Conservation (phyloP, 2,797 vertebrate genomes). For the Betta splendens region DNA sequence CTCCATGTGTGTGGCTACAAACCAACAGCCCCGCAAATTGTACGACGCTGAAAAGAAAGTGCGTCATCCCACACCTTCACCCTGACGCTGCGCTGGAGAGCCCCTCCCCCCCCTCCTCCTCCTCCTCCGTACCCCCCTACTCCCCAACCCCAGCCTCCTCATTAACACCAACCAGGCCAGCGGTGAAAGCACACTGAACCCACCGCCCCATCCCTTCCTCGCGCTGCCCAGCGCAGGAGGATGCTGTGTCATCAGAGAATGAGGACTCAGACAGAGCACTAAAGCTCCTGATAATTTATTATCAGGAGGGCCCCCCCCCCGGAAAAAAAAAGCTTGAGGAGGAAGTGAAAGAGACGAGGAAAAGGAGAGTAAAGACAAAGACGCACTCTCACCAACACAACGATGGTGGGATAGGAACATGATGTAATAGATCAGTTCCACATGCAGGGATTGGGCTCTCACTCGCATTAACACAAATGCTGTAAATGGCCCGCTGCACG, state of each 20-base stretch:
- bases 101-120: no score
- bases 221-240: constrained; percentile 62
- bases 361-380: constrained; percentile 42
- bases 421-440: constrained; percentile 48
- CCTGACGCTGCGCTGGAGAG: constrained; percentile 36
- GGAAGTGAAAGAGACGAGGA: constrained; percentile 25
- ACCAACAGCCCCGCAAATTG: constrained; percentile 20
- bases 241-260: constrained; percentile 84
- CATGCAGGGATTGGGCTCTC: constrained; percentile 39
- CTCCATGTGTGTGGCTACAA: constrained; percentile 15
- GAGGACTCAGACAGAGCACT: constrained; percentile 79
- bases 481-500: constrained; percentile 26
- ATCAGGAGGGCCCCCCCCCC: constrained; percentile 69
- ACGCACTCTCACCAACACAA: constrained; percentile 27
- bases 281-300: no score
- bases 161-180: constrained; percentile 57
- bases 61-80: constrained; percentile 30
- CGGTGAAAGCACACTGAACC: constrained; percentile 50
- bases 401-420: constrained; percentile 37
- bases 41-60: constrained; percentile 24
- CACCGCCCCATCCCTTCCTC: constrained; percentile 33
- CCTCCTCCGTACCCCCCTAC: no score
- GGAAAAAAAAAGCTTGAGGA: constrained; percentile 46
- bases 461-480: constrained; percentile 34
- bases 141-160: constrained; percentile 46